phyloP scores from a whole-genome alignment of 2,797 vertebrate species.

The Lateolabrax maculatus region DNA sequence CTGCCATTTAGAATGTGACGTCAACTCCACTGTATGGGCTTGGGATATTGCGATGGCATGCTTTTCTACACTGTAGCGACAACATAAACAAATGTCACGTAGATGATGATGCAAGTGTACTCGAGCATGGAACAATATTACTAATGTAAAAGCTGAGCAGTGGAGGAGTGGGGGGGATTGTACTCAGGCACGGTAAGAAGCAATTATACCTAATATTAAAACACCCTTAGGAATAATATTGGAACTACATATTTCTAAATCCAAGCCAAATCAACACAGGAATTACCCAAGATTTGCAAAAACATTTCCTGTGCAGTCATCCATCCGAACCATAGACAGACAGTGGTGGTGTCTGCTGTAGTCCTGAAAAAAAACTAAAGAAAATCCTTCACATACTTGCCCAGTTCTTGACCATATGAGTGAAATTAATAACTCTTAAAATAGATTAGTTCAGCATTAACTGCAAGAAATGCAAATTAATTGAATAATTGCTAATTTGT shows the following conservation, averaged over 20 bases:
- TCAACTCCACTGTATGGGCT: no score
- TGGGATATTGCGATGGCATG: no score
- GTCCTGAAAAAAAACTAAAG: background rate
- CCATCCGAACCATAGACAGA: constrained; percentile 8
- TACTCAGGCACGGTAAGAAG: no score
- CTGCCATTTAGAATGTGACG: no score
- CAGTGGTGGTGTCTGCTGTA: constrained; percentile 15
- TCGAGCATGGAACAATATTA: no score
- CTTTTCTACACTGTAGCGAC: no score
- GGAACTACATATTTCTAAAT: constrained; percentile 20
- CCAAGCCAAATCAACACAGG: constrained; percentile 6
- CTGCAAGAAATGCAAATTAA: constrained; percentile 49
- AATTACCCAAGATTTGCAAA: constrained; percentile 29
- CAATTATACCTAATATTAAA: no score
- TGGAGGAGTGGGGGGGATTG: no score
- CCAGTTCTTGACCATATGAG: constrained; percentile 42
- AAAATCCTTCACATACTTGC: constrained; percentile 30
- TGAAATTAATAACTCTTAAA: constrained; percentile 57
- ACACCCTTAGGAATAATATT: constrained; percentile 14
- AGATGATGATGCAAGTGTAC: no score
- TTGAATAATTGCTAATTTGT: constrained; percentile 41
- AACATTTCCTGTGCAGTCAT: constrained; percentile 27
- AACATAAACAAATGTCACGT: no score
- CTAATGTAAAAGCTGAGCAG: no score
- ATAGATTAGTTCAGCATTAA: constrained; percentile 52